phyloP scores from a whole-genome alignment of 2,888 invertebrate species.

The Drosophila pullipes region DNA sequence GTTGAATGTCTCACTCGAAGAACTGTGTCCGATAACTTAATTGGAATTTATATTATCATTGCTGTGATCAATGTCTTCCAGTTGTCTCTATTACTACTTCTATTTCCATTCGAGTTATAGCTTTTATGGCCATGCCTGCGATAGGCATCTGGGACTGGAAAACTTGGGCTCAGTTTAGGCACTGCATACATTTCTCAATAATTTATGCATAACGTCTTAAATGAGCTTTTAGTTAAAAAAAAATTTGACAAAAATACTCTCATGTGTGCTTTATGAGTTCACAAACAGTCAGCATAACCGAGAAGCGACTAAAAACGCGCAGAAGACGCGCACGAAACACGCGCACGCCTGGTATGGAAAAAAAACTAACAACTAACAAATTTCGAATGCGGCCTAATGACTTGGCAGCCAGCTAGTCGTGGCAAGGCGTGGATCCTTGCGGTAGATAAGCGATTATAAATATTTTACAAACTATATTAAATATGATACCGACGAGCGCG shows the following conservation, averaged over 20 bases:
- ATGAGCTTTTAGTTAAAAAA: conserved; percentile 63
- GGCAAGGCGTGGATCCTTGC: conserved; percentile 43
- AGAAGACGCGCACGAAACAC: conserved; percentile 23
- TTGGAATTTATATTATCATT: conserved; percentile 81
- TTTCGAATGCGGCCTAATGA: conserved; percentile 64
- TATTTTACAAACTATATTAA: conserved; percentile 75
- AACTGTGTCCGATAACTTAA: conserved; percentile 63
- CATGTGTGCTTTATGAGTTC: conserved; percentile 26
- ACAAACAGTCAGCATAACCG: not conserved
- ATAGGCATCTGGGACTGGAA: conserved; percentile 54
- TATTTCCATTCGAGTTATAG: conserved; percentile 11
- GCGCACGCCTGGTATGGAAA: conserved; percentile 2
- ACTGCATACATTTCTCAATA: conserved; percentile 60
- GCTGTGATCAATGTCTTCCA: conserved; percentile 73
- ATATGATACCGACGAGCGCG: conserved; percentile 43
- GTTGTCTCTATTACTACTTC: not conserved
- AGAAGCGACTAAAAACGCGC: not conserved
- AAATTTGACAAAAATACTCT: conserved; percentile 13
- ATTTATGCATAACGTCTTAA: conserved; percentile 63
- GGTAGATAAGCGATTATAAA: conserved; percentile 61
- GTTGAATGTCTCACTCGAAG: conserved; percentile 66
- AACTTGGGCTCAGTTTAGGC: conserved; percentile 18
- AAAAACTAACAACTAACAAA: conserved; percentile 26
- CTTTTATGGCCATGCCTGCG: conserved; percentile 37
- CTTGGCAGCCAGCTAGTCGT: conserved; percentile 60